Conservation (phyloP, 1,140 invertebrate genomes). For the Dreissena polymorpha region DNA sequence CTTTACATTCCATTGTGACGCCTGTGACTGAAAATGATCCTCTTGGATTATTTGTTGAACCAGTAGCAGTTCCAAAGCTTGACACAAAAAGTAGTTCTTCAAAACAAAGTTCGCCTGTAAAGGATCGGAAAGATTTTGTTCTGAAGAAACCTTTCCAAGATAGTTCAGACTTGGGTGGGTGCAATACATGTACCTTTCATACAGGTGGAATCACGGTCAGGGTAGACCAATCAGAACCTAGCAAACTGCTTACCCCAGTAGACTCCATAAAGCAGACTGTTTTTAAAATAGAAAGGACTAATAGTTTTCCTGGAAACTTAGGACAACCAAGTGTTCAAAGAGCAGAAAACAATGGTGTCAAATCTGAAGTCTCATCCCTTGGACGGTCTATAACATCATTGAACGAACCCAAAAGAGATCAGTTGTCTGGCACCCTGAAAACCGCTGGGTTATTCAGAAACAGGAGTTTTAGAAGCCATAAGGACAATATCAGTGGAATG, state of each 20-base stretch:
- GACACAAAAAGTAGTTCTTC: neutral
- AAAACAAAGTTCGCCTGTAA: conserved; percentile 38
- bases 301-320: conserved; percentile 64
- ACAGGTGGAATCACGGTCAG: neutral
- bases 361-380: conserved; percentile 24
- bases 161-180: conserved; percentile 32
- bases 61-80: neutral
- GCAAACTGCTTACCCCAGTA: conserved; percentile 56
- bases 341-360: neutral
- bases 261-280: conserved; percentile 59
- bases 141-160: conserved; percentile 36
- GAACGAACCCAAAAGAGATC: conserved; percentile 34
- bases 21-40: conserved; percentile 95
- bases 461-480: conserved; percentile 66
- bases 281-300: conserved; percentile 67
- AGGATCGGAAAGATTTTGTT: conserved; percentile 38
- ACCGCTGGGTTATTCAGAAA: conserved; percentile 57
- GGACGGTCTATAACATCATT: conserved; percentile 47
- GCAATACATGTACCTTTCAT: conserved; percentile 11
- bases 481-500: conserved; percentile 72
- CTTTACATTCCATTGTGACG: conserved; percentile 81
- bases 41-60: conserved; percentile 86
- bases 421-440: conserved; percentile 14
- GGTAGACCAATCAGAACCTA: conserved; percentile 20
- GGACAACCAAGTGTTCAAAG: conserved; percentile 21